Percentiles rank a stretch among this genome's conserved stretches.
phyloP scores from a whole-genome alignment of 1,140 invertebrate genomes.

The Scaptomyza pallida region DNA sequence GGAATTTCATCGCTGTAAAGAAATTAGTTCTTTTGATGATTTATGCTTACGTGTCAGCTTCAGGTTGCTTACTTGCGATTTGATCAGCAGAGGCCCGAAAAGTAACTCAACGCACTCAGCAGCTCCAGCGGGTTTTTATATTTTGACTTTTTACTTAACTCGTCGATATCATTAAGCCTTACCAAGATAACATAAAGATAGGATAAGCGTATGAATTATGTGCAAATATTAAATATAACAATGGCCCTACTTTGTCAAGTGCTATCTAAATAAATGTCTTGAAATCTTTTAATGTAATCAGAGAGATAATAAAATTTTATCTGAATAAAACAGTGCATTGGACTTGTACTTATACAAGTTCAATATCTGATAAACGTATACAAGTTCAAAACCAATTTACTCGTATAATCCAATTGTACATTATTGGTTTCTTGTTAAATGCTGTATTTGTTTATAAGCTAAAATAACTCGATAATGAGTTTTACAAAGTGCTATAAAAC shows the following conservation, averaged over 20 bases:
- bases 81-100: not conserved
- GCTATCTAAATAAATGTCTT: constrained; percentile 8
- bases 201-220: not conserved
- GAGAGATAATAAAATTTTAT: not conserved
- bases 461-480: not conserved
- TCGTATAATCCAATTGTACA: too few relatives aligned
- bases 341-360: too few relatives aligned
- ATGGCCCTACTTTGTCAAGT: constrained; percentile 4
- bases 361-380: too few relatives aligned
- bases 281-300: not conserved
- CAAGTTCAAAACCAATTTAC: too few relatives aligned
- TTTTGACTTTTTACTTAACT: not conserved
- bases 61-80: constrained; percentile 1
- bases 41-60: too few relatives aligned
- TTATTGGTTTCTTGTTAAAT: too few relatives aligned
- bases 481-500: not conserved
- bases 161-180: not conserved
- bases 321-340: too few relatives aligned
- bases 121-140: constrained; percentile 22
- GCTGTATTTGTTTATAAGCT: too few relatives aligned
- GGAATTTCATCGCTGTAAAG: too few relatives aligned
- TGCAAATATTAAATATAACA: constrained; percentile 4
- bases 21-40: too few relatives aligned
- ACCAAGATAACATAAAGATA: not conserved
- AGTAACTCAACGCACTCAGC: not conserved